Evolutionary conservation across 2,797 vertebrate species (phyloP), one percentile per base, ranked within the genome.

Genomic region (Spondyliosoma cantharus): DNA sequence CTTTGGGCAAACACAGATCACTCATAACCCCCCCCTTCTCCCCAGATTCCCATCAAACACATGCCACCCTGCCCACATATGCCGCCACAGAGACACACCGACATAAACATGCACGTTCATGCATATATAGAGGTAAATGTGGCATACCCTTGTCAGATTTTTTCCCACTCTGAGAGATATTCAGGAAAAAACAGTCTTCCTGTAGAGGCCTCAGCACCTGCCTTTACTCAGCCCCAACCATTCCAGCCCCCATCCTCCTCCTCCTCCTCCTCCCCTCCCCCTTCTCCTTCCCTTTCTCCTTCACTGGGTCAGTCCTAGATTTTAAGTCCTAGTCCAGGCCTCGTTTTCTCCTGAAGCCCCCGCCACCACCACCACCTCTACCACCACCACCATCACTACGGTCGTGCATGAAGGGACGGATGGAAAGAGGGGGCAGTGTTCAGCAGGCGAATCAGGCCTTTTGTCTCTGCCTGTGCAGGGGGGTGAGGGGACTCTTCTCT

Each of bases 391-490:
- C 83, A 76, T 75, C 82, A 79, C 83, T 79, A 72, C n/a, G 45
- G 81, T 82, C 46, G 77, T 90, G 82, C 88, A 87, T 87, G 90
- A 90, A 92, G 85, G 88, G 87, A 91, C 22, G 78, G 91, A 73
- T 81, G 78, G 90, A 91, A 83, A 91, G 90, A 93, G 93, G 92
- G 93, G 94, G 92, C 94, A 94, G 93, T 93, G 91, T 94, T 95
- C 91, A 92, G 93, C 93, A 92, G 91, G 89, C 92, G 88, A 93
- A 93, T 87, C 93, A 89, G 95, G 95, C 94, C 95, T 95, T 95
- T 96, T 96, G 95, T 95, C 89, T 96, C 73, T 80, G 82, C 67
- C 75, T 73, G 87, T 90, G 91, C 69, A 84, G 87, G 89, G 90
- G 91, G 92, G 92, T 82, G 90, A 92, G 85, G 89, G 90, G 88